A percentile compares a stretch with the other conserved stretches of the same genome.
Evolutionary conservation across 2,888 invertebrate species (phyloP).

Genomic region (Machimus rusticus): DNA sequence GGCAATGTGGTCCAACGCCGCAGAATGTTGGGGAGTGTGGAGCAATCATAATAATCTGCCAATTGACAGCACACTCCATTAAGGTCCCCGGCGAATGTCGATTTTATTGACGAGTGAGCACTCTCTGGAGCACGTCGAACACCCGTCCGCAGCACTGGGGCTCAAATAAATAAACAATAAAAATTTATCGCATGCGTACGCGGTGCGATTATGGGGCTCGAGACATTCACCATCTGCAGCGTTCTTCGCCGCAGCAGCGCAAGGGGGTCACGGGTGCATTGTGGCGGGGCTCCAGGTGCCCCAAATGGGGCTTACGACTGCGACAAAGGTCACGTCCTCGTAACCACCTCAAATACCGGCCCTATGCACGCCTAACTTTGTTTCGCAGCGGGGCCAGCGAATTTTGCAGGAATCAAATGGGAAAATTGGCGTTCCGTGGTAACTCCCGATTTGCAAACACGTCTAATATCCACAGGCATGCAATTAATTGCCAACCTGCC

Average conservation of each 20-base stretch:
- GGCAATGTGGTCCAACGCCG: not conserved
- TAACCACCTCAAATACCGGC: not conserved
- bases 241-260: not conserved
- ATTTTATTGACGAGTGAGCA: not conserved
- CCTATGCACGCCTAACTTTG: not conserved
- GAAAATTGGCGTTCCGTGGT: not conserved
- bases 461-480: not conserved
- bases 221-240: not conserved
- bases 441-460: not conserved
- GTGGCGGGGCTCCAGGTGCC: not conserved
- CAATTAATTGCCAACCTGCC: not conserved
- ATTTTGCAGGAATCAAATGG: not conserved
- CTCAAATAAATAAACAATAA: not conserved
- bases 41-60: not conserved
- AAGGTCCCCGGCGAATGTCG: not conserved
- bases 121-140: not conserved
- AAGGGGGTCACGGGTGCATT: not conserved
- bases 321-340: not conserved
- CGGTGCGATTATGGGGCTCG: not conserved
- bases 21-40: not conserved
- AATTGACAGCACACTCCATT: not conserved
- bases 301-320: not conserved
- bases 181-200: not conserved
- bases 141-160: not conserved
- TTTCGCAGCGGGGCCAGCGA: not conserved